Percentiles rank a stretch among this genome's conserved stretches.
These are phyloP conservation scores for Dastarcus helophoroides DNA, from an alignment of 2,888 invertebrate genomes.

Conservation along the genomic window DNA sequence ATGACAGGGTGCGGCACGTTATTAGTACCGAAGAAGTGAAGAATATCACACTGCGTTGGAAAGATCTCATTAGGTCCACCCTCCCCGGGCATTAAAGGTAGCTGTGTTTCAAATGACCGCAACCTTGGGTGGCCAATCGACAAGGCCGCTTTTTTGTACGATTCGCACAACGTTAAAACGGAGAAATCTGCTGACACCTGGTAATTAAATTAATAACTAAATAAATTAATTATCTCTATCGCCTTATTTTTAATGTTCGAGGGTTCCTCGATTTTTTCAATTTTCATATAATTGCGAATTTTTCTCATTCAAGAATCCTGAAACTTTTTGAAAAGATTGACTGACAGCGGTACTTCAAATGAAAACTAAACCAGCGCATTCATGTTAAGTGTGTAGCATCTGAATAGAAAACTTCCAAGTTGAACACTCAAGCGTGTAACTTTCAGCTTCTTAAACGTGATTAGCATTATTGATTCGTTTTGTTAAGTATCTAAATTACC, in stretches of 20 bases:
- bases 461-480: conserved; percentile 3
- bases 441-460: conserved; percentile 2
- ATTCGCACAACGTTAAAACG: not conserved
- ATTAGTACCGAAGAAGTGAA: conserved; percentile 23
- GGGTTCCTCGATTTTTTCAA: too few species aligned
- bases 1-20: conserved; percentile 22
- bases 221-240: too few species aligned
- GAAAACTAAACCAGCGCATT: too few species aligned
- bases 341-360: too few species aligned
- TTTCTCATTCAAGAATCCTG: too few species aligned
- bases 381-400: too few species aligned
- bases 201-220: too few species aligned
- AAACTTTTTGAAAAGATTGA: too few species aligned
- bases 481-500: conserved; percentile 4
- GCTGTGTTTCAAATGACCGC: conserved; percentile 16
- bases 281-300: too few species aligned
- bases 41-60: conserved; percentile 20
- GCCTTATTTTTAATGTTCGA: too few species aligned
- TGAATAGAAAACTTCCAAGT: too few species aligned
- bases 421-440: conserved; percentile 6
- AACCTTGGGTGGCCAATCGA: conserved; percentile 19
- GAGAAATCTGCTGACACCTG: too few species aligned
- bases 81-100: conserved; percentile 10
- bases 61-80: conserved; percentile 6
- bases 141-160: conserved; percentile 14